phyloP scores from a whole-genome alignment of 2,113 vertebrate species.

The Gorsachius goisagi region DNA sequence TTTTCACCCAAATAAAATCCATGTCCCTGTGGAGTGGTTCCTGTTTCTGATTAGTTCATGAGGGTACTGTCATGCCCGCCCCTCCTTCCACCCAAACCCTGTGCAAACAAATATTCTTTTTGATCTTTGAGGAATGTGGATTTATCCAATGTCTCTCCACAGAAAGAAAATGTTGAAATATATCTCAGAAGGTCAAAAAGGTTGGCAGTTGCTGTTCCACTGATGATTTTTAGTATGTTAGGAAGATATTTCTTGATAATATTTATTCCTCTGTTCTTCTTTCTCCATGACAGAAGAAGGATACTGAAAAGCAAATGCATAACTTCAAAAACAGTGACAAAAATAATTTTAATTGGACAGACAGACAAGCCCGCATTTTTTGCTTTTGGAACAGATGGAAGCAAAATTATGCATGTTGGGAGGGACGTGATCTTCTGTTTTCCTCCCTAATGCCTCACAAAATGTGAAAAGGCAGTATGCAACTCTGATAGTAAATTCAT shows the following conservation, averaged over 20 bases:
- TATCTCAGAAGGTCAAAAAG: background rate
- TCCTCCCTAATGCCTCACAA: background rate
- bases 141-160: background rate
- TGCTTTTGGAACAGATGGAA: background rate
- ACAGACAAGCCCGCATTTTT: background rate
- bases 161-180: background rate
- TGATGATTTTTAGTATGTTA: background rate
- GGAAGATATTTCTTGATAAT: background rate
- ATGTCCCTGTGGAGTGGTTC: background rate
- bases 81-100: background rate
- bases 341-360: background rate
- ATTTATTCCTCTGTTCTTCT: background rate
- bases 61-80: background rate
- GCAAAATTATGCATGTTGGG: background rate
- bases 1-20: background rate
- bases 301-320: background rate
- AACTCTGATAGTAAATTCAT: background rate
- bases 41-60: background rate
- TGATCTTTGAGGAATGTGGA: background rate
- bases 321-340: background rate
- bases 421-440: background rate
- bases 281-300: background rate
- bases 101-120: background rate
- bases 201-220: background rate
- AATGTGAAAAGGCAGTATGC: background rate